Evolutionary conservation across 2,113 vertebrate species (phyloP).

Genomic region (Callaeas wilsoni): DNA sequence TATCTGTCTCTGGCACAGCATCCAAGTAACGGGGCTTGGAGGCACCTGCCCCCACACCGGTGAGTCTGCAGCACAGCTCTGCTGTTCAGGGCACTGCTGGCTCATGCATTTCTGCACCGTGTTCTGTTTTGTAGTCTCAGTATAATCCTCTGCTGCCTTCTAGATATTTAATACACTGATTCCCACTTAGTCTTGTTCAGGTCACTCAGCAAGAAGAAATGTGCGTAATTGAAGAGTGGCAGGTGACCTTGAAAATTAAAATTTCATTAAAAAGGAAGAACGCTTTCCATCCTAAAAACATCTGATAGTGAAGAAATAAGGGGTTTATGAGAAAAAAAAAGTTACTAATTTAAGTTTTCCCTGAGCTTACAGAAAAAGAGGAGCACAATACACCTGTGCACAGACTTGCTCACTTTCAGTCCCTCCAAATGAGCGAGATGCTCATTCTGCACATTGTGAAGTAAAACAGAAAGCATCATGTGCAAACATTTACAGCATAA

Average conservation of each 20-base stretch:
- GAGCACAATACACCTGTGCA: not conserved
- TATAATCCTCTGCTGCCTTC: not conserved
- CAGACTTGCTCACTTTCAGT: not conserved
- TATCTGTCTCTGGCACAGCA: not conserved
- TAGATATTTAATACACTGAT: not conserved
- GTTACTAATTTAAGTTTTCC: not conserved
- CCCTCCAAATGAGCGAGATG: not conserved
- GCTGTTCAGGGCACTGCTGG: not conserved
- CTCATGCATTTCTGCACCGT: not conserved
- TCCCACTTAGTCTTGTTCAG: not conserved
- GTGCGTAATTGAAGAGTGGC: not conserved
- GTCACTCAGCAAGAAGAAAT: not conserved
- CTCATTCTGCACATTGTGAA: constrained; percentile 12
- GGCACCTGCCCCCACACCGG: not conserved
- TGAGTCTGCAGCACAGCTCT: not conserved
- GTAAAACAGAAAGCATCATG: constrained; percentile 27
- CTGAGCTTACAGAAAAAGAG: not conserved
- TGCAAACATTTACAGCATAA: constrained; percentile 48
- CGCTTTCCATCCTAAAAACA: not conserved
- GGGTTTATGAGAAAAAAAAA: not conserved
- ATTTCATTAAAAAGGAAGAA: not conserved
- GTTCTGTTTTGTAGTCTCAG: not conserved
- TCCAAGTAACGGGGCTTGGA: not conserved
- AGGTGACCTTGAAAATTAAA: constrained; percentile 5
- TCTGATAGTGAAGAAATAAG: not conserved